Evolutionary conservation across 2,797 vertebrate genomes (phyloP).

Genomic region (Tympanoctomys barrerae): DNA sequence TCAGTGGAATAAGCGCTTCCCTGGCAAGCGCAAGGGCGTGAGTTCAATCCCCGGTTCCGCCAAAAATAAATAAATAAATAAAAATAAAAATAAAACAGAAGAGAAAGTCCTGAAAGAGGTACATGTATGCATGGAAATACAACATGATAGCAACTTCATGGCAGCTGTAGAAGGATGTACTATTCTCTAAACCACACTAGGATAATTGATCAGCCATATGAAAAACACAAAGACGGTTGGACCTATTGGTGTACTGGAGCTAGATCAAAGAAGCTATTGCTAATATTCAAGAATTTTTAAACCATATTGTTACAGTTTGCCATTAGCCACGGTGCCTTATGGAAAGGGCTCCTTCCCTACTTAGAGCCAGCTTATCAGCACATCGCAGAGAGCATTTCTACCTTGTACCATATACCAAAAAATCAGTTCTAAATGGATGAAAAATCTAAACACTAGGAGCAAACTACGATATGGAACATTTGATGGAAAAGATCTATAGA

Average conservation of each 20-base stretch:
- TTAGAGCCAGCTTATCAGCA: background rate
- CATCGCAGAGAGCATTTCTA: background rate
- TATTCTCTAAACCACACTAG: background rate
- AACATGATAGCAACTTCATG: background rate
- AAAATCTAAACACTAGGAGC: background rate
- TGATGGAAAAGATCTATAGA: background rate
- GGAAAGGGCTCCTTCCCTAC: background rate
- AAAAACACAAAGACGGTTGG: background rate
- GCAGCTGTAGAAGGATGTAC: background rate
- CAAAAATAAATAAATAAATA: no score
- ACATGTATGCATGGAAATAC: background rate
- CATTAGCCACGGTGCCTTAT: background rate
- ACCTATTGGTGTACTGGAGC: background rate
- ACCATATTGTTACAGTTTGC: background rate
- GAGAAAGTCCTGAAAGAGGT: background rate
- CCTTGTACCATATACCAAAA: background rate
- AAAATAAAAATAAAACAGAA: background rate
- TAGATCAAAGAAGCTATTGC: background rate
- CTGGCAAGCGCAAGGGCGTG: no score
- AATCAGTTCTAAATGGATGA: background rate
- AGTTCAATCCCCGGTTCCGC: no score
- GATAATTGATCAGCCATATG: background rate
- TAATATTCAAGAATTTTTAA: constrained; percentile 5
- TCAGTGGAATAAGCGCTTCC: no score
- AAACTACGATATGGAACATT: constrained; percentile 7